phyloP scores from a whole-genome alignment of 2,113 vertebrate species.

The Geococcyx californianus region DNA sequence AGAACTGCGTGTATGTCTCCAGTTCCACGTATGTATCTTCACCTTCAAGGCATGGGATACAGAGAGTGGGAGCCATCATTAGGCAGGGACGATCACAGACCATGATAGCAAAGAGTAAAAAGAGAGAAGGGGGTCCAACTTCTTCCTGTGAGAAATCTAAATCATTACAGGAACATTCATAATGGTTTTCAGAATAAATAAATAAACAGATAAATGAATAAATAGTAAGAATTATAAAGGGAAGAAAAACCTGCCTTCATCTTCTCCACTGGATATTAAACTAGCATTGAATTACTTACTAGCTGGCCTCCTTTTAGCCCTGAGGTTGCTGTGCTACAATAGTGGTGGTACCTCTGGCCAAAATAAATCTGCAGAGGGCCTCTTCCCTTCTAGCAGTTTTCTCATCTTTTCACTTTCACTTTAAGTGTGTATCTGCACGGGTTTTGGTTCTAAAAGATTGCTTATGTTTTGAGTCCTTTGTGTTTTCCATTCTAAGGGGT shows the following conservation, averaged over 20 bases:
- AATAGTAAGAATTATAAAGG: not conserved
- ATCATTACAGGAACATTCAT: not conserved
- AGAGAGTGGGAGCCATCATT: not conserved
- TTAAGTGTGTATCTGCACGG: not conserved
- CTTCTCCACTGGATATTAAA: not conserved
- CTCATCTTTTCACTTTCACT: not conserved
- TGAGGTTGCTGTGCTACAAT: not conserved
- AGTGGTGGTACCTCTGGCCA: not conserved
- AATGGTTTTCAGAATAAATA: no score
- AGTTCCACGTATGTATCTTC: not conserved
- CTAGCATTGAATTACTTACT: not conserved
- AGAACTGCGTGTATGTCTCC: not conserved
- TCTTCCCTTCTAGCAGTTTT: not conserved
- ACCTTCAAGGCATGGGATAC: not conserved
- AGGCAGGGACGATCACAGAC: not conserved
- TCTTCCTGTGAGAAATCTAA: not conserved
- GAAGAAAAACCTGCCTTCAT: not conserved
- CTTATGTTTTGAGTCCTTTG: not conserved
- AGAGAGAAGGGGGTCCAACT: not conserved
- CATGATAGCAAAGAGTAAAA: not conserved
- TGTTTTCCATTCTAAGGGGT: not conserved
- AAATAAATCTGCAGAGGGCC: not conserved
- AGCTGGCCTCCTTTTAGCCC: not conserved
- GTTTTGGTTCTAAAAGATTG: not conserved
- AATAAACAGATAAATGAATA: no score